Base-by-base conservation (phyloP, 2,888 invertebrate genomes). In the Lithophane ornitopus region DNA sequence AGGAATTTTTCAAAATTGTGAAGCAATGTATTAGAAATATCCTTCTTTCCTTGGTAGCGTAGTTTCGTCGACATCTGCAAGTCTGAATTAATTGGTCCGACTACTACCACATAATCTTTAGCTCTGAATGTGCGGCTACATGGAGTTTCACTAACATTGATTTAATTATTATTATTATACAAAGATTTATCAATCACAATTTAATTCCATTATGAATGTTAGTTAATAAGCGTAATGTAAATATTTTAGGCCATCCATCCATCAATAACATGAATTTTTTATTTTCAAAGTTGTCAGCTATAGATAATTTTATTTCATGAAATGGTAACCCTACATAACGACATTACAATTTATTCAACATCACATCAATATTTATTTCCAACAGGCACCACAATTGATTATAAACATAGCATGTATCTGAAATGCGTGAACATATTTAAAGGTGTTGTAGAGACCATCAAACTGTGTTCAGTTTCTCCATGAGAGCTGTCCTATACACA, bases 301-400 rank as follows among this genome's bases (percentile, higher is more conserved):
- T 54, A 61, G 8, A 54, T 52, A n/a, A 34, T 56, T 62, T 49
- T 28, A 63, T 77, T 73, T 63, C 12, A 41, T 61, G 41, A 66
- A 56, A 54, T 80, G 28, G 54, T 28, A 65, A 74, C 39, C 44
- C 52, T 61, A 75, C 2, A 11, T 52, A 66, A 61, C 22, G 34
- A 52, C 49, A 76, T 65, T 65, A 44, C 44, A 16, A 61, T 70
- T 34, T 61, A 44, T 49, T 54, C 14, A 73, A 79, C 61, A 80
- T 76, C 52, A 76, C 56, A 80, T 79, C 56, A 61, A 69, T 74
- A 69, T n/a, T n/a, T 61, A 34, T 19, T 46, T 52, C 28, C 28
- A 65, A 69, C 69, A 84, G 58, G 84, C 80, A 84, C 84, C 70
- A 63, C n/a, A 71, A 46, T 69, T 65, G 67, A n/a, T n/a, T 54